Evolutionary conservation across 2,888 invertebrate species (phyloP), one percentile per base, ranked within the genome.

Genomic region (Chromoteleia sp.): DNA sequence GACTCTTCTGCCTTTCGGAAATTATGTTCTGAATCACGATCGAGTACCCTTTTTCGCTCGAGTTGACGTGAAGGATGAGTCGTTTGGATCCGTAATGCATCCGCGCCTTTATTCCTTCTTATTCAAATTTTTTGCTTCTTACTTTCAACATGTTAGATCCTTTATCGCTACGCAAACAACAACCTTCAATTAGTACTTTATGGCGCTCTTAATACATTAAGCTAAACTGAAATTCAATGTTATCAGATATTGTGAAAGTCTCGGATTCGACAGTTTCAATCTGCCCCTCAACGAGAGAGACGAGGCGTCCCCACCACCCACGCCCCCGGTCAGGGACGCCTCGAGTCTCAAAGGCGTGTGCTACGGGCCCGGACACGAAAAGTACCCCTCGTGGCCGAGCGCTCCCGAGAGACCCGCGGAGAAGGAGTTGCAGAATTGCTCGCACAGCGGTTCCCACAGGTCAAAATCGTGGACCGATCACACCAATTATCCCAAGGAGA

Each of bases 311-410:
- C 93, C 93, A 84, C 93, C 93, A 21, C 93, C 93, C 43, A 93
- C 93, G 80, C 94, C 95, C 30, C 95, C 95, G 45, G 94, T 94
- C 54, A 92, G 95, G 85, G 95, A 95, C 91, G 93, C 94, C 25
- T 94, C 95, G 81, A 94, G 94, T 87, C 93, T 95, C 89, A 94
- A 94, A 89, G 93, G 94, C 84, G 93, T 94, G 86, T 94, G 94
- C 86, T 94, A 94, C 92, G 94, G 95, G 50, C 94, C 95, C 76
- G 95, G 94, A 79, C 95, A 95, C 92, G 95, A 95, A 90, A 95
- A 95, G 89, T 95, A 94, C 88, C 95, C 95, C 0, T 95, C 95
- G 79, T 95, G 95, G 95, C 95, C 96, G 12, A 95, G 94, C 83
- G 93, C 94, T 29, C 93, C 94, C 29, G 93, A 93, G 77, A 93